These are phyloP conservation scores for Perithous albicinctus DNA, from an alignment of 2,888 invertebrate species.

Conservation along the genomic window DNA sequence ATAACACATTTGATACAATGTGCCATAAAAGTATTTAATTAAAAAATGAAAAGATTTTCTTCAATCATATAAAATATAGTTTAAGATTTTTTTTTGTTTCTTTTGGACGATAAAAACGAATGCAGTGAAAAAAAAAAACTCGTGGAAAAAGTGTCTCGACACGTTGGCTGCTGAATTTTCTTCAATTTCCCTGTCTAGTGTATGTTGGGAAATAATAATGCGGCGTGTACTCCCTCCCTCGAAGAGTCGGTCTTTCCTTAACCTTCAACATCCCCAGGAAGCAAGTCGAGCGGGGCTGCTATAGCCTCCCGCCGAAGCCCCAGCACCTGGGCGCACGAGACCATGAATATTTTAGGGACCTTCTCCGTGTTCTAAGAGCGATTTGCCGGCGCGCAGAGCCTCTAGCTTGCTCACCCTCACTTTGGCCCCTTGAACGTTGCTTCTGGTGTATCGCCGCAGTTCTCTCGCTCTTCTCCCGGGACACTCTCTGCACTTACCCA, in stretches of 20 bases:
- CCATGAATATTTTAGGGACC: constrained; percentile 73
- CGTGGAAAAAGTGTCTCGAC: background rate
- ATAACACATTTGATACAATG: no score
- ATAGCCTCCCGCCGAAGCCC: constrained; percentile 7
- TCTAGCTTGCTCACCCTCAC: constrained; percentile 10
- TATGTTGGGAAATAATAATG: constrained; percentile 13
- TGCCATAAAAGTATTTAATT: no score
- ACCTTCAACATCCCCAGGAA: constrained; percentile 18
- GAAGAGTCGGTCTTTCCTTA: constrained; percentile 21
- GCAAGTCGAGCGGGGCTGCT: constrained; percentile 25
- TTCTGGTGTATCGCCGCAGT: background rate
- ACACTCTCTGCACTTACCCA: background rate
- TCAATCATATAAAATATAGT: background rate
- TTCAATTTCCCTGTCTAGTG: background rate
- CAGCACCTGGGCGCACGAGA: constrained; percentile 66
- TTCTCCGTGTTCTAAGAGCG: constrained; percentile 51
- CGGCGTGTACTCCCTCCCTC: background rate
- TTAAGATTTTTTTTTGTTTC: background rate
- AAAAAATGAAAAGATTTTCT: background rate
- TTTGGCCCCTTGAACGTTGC: constrained; percentile 6
- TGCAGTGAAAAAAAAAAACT: background rate
- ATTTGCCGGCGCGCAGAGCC: constrained; percentile 38
- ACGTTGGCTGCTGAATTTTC: background rate
- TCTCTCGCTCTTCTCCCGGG: background rate
- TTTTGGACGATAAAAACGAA: no score